Percentiles rank a stretch among this genome's conserved stretches.
These are phyloP conservation scores for Echinometra lucunter DNA, from an alignment of 53 echinoderm and acorn worm species.

Conservation along the genomic window DNA sequence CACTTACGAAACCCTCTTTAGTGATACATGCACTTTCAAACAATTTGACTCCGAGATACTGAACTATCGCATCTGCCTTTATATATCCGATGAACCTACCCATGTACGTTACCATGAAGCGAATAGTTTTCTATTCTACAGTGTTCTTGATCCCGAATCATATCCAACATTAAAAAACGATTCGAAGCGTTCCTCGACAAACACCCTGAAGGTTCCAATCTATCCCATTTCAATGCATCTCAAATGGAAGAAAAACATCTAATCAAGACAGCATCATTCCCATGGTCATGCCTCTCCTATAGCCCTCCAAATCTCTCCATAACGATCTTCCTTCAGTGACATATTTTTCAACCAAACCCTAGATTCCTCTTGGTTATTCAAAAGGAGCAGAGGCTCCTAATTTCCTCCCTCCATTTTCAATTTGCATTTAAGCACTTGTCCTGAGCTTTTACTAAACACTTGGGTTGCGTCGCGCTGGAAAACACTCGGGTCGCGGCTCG, in stretches of 20 bases:
- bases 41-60: not conserved
- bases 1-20: not conserved
- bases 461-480: too few species aligned
- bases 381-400: not conserved
- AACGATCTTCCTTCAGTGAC: not conserved
- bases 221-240: constrained; percentile 28
- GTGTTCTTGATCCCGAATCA: not conserved
- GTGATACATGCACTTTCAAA: not conserved
- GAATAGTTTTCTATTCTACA: not conserved
- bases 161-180: constrained; percentile 6
- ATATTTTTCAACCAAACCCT: constrained; percentile 28
- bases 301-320: constrained; percentile 1
- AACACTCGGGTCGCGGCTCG: too few species aligned
- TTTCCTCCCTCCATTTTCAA: constrained; percentile 33
- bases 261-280: not conserved
- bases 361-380: not conserved
- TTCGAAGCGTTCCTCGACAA: not conserved
- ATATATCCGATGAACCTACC: not conserved
- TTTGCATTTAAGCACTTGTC: not conserved
- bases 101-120: not conserved
- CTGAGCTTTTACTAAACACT: not conserved
- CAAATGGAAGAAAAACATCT: constrained; percentile 44
- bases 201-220: constrained; percentile 25
- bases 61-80: not conserved
- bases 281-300: not conserved